Evolutionary conservation across 2,797 vertebrate species (phyloP).

Genomic region (Lophius americanus): DNA sequence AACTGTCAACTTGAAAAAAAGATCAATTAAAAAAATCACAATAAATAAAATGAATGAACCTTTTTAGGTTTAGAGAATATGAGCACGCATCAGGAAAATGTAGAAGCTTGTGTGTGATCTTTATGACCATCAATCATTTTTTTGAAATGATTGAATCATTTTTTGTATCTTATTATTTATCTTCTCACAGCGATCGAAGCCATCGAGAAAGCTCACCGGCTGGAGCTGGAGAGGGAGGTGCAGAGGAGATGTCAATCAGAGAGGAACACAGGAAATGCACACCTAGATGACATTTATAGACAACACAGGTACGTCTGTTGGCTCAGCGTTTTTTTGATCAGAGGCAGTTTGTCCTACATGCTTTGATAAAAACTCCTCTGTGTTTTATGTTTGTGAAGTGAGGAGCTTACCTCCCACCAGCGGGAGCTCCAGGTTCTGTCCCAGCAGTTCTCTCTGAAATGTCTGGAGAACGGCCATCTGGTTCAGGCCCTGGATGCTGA

Average conservation of each 20-base stretch:
- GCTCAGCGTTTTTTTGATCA: neutral
- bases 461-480: constrained; percentile 77
- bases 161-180: too few relatives aligned
- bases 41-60: too few relatives aligned
- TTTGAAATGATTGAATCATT: too few relatives aligned
- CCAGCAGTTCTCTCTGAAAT: constrained; percentile 79
- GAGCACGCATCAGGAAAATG: too few relatives aligned
- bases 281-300: constrained; percentile 66
- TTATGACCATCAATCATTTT: too few relatives aligned
- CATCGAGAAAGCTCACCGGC: constrained; percentile 70
- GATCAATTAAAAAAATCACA: too few relatives aligned
- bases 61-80: too few relatives aligned
- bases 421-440: constrained; percentile 79
- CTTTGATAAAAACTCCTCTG: neutral
- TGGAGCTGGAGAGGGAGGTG: constrained; percentile 76
- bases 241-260: constrained; percentile 60
- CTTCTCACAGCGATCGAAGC: constrained; percentile 73
- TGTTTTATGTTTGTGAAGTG: constrained; percentile 53
- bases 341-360: neutral
- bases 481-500: constrained; percentile 78
- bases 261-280: constrained; percentile 40
- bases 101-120: too few relatives aligned
- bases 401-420: constrained; percentile 76
- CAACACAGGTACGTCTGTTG: constrained; percentile 65
- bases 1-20: too few relatives aligned